Percentiles rank a stretch among this genome's conserved stretches.
Evolutionary conservation across 2,113 vertebrate genomes (phyloP).

Genomic region (Eurypyga helias): DNA sequence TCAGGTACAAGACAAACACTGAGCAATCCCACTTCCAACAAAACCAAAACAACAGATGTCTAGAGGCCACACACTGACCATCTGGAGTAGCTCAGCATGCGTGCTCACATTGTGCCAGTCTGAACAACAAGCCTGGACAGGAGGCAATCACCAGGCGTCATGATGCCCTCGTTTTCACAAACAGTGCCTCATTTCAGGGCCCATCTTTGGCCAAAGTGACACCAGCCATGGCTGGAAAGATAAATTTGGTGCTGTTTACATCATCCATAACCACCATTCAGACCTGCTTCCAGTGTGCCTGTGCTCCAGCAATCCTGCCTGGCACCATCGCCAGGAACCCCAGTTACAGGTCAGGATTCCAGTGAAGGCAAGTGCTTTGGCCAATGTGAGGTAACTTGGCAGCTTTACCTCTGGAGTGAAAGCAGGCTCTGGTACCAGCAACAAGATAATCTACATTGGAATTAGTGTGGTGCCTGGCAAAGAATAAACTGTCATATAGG

Average conservation of each 20-base stretch:
- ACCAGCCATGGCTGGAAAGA: neutral
- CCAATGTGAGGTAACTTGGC: neutral
- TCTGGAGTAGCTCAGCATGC: neutral
- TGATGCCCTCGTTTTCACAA: neutral
- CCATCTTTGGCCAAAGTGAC: neutral
- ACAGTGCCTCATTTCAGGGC: neutral
- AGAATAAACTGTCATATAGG: neutral
- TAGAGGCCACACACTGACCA: neutral
- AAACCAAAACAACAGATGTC: neutral
- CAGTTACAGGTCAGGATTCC: neutral
- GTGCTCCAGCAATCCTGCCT: neutral
- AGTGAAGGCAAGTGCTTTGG: neutral
- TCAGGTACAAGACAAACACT: neutral
- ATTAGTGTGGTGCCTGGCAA: neutral
- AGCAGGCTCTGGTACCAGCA: neutral
- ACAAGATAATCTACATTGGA: neutral
- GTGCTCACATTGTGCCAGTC: neutral
- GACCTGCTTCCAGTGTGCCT: neutral
- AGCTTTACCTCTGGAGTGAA: neutral
- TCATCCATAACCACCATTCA: neutral
- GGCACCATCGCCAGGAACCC: neutral
- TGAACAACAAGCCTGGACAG: neutral
- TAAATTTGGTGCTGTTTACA: neutral
- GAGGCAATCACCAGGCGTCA: neutral
- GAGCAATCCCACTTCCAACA: neutral